Evolutionary conservation across 2,113 vertebrate genomes (phyloP).

Genomic region (Pheucticus melanocephalus): DNA sequence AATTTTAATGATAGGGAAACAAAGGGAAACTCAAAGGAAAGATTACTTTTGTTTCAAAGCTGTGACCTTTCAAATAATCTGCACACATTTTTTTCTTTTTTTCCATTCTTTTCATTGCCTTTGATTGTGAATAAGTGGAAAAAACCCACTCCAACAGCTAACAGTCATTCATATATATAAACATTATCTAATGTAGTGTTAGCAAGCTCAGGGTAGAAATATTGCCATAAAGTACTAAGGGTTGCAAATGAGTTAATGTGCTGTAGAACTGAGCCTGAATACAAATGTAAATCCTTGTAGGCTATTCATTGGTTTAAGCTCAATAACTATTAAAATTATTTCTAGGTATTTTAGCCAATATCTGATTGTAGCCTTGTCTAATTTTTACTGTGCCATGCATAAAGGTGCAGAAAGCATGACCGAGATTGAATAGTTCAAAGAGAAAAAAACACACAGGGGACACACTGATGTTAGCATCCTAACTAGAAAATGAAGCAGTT

Average conservation of each 20-base stretch:
- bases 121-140: neutral
- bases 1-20: neutral
- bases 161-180: neutral
- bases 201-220: neutral
- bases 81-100: neutral
- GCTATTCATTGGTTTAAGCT: neutral
- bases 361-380: neutral
- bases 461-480: neutral
- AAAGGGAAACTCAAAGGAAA: neutral
- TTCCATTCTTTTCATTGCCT: neutral
- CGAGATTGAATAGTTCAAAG: slow-evolving; percentile 18
- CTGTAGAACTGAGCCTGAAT: neutral
- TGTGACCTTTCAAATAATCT: neutral
- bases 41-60: neutral
- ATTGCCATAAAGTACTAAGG: neutral
- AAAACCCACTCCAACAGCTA: neutral
- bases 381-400: slow-evolving; percentile 2
- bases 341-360: neutral
- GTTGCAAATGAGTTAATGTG: neutral
- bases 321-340: neutral
- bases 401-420: slow-evolving; percentile 33
- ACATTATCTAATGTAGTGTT: neutral
- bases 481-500: slow-evolving; percentile 48
- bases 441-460: slow-evolving; percentile 8
- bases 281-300: neutral